Conservation (phyloP, 1,140 invertebrate species). For the Sogatella furcifera region DNA sequence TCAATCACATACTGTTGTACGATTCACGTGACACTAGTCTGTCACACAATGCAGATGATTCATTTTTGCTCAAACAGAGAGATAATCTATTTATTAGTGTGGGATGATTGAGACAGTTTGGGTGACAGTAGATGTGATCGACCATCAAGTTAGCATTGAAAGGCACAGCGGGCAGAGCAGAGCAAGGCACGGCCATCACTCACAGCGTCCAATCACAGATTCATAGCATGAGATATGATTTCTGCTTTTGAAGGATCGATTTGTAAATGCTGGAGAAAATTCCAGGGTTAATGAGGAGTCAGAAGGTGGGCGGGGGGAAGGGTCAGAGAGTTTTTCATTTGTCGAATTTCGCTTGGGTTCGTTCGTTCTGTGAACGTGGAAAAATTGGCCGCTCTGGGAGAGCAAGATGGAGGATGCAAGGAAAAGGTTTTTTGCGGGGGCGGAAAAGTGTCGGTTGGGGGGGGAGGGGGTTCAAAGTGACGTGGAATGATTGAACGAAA, state of each 20-base stretch:
- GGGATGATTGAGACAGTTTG: no score
- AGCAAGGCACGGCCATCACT: neutral
- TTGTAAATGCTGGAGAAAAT: neutral
- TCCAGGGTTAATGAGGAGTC: neutral
- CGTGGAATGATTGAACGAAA: conserved; percentile 15
- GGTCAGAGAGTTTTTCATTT: conserved; percentile 4
- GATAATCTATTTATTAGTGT: no score
- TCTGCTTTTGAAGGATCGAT: neutral
- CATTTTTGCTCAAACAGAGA: no score
- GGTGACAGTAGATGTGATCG: no score
- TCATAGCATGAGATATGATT: conserved; percentile 2
- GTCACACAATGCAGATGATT: no score
- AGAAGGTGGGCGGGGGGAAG: neutral
- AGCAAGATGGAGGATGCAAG: neutral
- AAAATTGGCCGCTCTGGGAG: conserved; percentile 7
- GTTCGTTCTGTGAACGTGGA: neutral
- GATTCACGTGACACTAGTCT: no score
- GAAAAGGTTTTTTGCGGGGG: neutral
- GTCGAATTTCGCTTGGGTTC: neutral
- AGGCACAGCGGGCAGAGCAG: neutral
- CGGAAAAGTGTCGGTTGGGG: neutral
- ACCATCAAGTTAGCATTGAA: neutral
- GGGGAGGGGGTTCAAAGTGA: conserved; percentile 3
- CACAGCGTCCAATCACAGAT: neutral
- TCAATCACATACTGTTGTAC: no score